Evolutionary conservation across 1,140 invertebrate genomes (phyloP), one percentile per base, ranked within the genome.

Genomic region (Drosophila insularis): DNA sequence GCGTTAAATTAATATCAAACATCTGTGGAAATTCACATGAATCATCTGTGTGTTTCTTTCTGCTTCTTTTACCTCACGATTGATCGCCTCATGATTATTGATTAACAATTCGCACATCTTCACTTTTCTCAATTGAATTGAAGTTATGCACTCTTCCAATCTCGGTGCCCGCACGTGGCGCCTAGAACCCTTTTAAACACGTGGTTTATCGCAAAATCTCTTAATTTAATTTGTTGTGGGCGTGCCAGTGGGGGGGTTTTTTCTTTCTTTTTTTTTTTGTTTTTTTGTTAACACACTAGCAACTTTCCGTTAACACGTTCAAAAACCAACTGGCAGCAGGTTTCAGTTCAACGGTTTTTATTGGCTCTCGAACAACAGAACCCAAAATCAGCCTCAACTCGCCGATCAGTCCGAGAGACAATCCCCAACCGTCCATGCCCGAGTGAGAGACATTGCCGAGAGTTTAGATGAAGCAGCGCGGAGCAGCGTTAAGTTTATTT

Each of bases 41-140:
- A 35, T 76, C 73, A 76, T 69, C 39, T 43, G 63, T 35, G 39
- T 59, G 35, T 72, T 46, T 32, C n/a, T 35, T 14, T 27, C 55
- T 40, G 27, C 32, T 68, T 72, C 40, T 31, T 79, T 71, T 91
- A 91, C 90, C 90, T 91, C 80, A 68, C 76, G 90, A 62, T 81
- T 81, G 60, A 90, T 73, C 59, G 78, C 43, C 43, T 50, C 72
- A 76, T 84, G 90, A 78, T 84, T 91, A 78, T 84, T 91, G 76
- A 91, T 72, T 40, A 89, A 75, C 68, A 91, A 71, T 84, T 91
- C 90, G 74, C 90, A 91, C 90, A 91, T 91, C 65, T 76, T 80
- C 69, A 71, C 76, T 58, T 74, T 73, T 67, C 14, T 68, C 31
- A 68, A 56, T 23, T 32, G 39, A 27, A 54, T 17, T 40, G 5